phyloP scores from a whole-genome alignment of 2,888 invertebrate species.

The Apodemia zela region DNA sequence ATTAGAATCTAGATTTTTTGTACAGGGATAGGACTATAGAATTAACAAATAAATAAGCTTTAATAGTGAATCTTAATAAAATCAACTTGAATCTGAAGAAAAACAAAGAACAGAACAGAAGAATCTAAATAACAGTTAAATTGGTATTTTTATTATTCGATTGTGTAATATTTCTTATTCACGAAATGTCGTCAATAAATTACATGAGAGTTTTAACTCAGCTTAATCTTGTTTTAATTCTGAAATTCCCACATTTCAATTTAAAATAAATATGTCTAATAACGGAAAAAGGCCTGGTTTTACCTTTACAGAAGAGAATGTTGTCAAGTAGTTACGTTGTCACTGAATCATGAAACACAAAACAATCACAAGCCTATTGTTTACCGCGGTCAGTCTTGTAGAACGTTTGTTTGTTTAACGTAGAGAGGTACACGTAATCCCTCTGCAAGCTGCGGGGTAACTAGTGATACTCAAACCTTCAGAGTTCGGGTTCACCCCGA shows the following conservation, averaged over 20 bases:
- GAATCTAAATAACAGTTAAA: too few species aligned
- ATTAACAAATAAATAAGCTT: too few species aligned
- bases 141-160: too few species aligned
- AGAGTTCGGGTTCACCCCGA: conserved; percentile 74
- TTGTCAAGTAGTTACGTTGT: not conserved
- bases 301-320: conserved; percentile 25
- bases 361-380: conserved; percentile 32
- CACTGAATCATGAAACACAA: conserved; percentile 24
- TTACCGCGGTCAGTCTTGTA: conserved; percentile 33
- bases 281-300: conserved; percentile 5
- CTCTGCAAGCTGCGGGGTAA: conserved; percentile 67
- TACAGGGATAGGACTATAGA: too few species aligned
- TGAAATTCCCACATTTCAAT: conserved; percentile 1
- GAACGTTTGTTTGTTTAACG: conserved; percentile 60
- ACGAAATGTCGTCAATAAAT: too few species aligned
- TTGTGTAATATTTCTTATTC: too few species aligned
- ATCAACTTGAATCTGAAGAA: too few species aligned
- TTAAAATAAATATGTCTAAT: not conserved
- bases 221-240: not conserved
- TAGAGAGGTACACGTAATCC: conserved; percentile 50
- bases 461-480: conserved; percentile 72
- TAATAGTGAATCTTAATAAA: too few species aligned
- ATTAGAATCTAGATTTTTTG: too few species aligned
- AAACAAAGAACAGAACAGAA: too few species aligned
- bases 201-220: not conserved